phyloP scores from a whole-genome alignment of 2,888 invertebrate species.

The Odontothrips loti region DNA sequence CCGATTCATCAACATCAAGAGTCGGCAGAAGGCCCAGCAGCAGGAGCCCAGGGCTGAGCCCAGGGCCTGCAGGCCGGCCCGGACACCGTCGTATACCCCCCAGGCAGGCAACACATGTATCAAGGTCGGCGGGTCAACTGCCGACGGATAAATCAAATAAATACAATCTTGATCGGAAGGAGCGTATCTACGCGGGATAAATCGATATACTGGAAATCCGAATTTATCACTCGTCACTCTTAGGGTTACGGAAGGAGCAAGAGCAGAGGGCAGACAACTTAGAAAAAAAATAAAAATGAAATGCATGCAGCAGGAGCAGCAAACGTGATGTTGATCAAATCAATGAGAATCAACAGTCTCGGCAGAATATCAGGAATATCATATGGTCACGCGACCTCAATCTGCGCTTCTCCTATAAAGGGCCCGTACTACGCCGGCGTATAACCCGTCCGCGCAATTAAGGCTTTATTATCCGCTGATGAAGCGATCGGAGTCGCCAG shows the following conservation, averaged over 20 bases:
- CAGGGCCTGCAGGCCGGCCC: neutral
- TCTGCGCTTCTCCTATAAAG: too few relatives aligned
- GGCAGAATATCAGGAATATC: too few relatives aligned
- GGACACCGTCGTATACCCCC: neutral
- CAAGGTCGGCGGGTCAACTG: neutral
- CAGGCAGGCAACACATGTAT: neutral
- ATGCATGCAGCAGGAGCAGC: too few relatives aligned
- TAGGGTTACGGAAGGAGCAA: too few relatives aligned
- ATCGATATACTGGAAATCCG: neutral
- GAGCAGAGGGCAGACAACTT: too few relatives aligned
- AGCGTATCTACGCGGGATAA: neutral
- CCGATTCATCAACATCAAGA: conserved; percentile 14
- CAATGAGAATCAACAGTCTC: too few relatives aligned
- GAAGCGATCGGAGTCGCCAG: neutral
- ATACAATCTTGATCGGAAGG: neutral
- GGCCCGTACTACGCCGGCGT: neutral
- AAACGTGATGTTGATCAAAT: too few relatives aligned
- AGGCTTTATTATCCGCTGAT: conserved; percentile 5
- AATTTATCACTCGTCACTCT: too few relatives aligned
- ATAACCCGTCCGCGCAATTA: neutral
- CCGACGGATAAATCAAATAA: neutral
- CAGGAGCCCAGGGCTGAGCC: neutral
- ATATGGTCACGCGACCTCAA: too few relatives aligned
- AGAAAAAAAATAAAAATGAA: too few relatives aligned
- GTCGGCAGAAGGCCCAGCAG: too few relatives aligned